Base-by-base conservation (phyloP, 1,140 invertebrate species). In the Holotrichia oblita region DNA sequence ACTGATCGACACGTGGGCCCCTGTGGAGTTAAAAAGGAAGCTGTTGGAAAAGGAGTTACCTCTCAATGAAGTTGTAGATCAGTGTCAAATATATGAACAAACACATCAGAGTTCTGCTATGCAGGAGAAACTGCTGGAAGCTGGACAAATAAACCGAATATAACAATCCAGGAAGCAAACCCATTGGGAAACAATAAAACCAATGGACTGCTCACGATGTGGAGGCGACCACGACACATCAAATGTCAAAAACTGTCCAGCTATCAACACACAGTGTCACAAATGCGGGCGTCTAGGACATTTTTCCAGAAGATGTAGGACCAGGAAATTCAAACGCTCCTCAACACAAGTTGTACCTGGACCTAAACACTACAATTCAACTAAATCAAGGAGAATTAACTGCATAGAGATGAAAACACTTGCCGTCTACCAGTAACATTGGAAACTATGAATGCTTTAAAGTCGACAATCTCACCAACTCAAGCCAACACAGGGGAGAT, bases 11-110 rank as follows among this genome's bases (percentile, higher is more conserved):
- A 77, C 80, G 8, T 85, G 84, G 80, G 48, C 59, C 9, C 80
- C 82, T 12, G 69, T 76, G 14, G 83, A 84, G 59, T 42, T 86
- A 6, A 78, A 81, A 72, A 83, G 80, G 77, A 77, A 80, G 24
- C 34, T 84, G 0, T 78, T 86, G 6, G 83, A 84, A 80, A 84
- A 82, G 81, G 83, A 81, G 69, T 74, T 73, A 27, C 78, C 80
- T 12, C 64, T 82, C 48, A 44, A 80, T n/a, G 80, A 84, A 75
- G 69, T 82, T 59, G 76, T 82, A 59, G 80, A 83, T 17, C 24
- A 79, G 9, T 81, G 79, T 61, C 75, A 75, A 78, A 76, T 80
- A 17, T 48, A 81, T 74, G 79, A 83, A 59, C 75, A 81, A 61
- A 79, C 69, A 40, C 75, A 80, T 41, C 48, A 61, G 22, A 77